Percentiles rank a stretch among this genome's conserved stretches.
phyloP scores from a whole-genome alignment of 2,888 invertebrate genomes.

The Dicyrtomina minuta region DNA sequence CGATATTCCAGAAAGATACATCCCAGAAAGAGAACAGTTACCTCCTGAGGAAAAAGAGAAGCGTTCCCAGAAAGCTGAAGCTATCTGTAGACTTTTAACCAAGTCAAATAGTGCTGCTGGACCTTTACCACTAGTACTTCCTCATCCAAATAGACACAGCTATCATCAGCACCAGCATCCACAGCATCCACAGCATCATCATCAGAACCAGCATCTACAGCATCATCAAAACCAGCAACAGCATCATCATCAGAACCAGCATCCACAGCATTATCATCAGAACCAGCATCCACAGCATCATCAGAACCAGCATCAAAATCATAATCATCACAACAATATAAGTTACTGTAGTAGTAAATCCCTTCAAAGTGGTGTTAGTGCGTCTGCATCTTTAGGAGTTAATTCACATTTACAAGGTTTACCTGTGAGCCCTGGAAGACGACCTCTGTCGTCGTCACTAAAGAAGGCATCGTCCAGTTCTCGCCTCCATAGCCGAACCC shows the following conservation, averaged over 20 bases:
- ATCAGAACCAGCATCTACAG: too few species aligned
- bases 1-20: constrained; percentile 51
- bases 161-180: background rate
- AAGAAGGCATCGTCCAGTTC: constrained; percentile 21
- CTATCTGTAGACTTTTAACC: constrained; percentile 49
- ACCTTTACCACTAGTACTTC: constrained; percentile 37
- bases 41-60: constrained; percentile 50
- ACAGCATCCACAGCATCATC: background rate
- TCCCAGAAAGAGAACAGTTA: constrained; percentile 48
- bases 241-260: background rate
- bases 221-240: too few species aligned
- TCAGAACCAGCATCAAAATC: constrained; percentile 10
- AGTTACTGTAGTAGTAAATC: constrained; percentile 8
- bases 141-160: constrained; percentile 23
- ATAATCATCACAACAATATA: background rate
- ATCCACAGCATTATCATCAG: background rate
- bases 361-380: constrained; percentile 9
- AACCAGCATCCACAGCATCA: too few species aligned
- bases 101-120: constrained; percentile 43
- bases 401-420: constrained; percentile 13
- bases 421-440: constrained; percentile 11
- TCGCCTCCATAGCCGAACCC: constrained; percentile 10
- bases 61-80: constrained; percentile 51
- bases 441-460: constrained; percentile 2
- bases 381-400: constrained; percentile 13